phyloP scores from a whole-genome alignment of 2,888 invertebrate species.

The Palloptera scutellata region DNA sequence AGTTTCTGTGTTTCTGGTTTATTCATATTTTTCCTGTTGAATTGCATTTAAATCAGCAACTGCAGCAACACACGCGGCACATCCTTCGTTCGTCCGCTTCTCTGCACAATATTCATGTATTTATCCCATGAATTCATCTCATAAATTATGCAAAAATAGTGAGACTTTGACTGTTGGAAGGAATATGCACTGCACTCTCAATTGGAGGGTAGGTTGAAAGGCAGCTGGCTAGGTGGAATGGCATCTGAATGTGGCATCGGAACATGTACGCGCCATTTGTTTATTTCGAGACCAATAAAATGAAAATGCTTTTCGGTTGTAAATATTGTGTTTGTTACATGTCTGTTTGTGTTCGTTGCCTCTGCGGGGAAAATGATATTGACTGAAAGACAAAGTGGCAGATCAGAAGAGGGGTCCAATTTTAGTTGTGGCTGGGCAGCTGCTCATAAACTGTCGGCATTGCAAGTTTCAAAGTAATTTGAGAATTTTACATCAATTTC shows the following conservation, averaged over 20 bases:
- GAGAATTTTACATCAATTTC: too few relatives aligned
- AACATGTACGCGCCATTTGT: slow-evolving; percentile 50
- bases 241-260: slow-evolving; percentile 16
- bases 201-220: too few relatives aligned
- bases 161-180: slow-evolving; percentile 21
- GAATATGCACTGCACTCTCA: too few relatives aligned
- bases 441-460: slow-evolving; percentile 30
- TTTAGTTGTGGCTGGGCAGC: slow-evolving; percentile 18
- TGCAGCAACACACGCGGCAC: not conserved
- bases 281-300: slow-evolving; percentile 62
- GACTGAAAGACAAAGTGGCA: not conserved
- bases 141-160: slow-evolving; percentile 44
- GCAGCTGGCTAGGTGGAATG: too few relatives aligned
- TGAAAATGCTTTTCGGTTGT: slow-evolving; percentile 50
- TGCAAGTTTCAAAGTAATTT: too few relatives aligned
- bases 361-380: not conserved
- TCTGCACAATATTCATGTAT: slow-evolving; percentile 26
- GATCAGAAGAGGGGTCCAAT: not conserved
- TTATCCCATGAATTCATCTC: slow-evolving; percentile 40
- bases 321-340: slow-evolving; percentile 22
- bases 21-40: not conserved
- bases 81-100: too few relatives aligned
- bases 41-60: slow-evolving; percentile 13
- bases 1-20: slow-evolving; percentile 40
- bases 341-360: slow-evolving; percentile 10